Percentiles rank a stretch among this genome's conserved stretches.
phyloP scores from a whole-genome alignment of 2,888 invertebrate species.

The Carterocephalus palaemon region DNA sequence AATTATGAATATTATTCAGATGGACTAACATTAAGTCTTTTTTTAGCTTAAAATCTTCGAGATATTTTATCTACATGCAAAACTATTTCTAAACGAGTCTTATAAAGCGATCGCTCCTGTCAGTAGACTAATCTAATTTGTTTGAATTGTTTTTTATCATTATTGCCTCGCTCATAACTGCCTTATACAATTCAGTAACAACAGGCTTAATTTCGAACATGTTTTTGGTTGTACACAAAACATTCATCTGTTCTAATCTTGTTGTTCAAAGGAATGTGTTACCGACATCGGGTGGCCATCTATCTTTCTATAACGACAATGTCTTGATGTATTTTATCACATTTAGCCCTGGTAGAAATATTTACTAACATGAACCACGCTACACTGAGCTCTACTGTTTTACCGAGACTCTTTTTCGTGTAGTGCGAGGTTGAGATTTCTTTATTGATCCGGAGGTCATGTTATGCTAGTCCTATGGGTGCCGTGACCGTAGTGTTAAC shows the following conservation, averaged over 20 bases:
- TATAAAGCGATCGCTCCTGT: conserved; percentile 18
- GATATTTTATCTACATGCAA: conserved; percentile 11
- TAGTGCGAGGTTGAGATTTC: conserved; percentile 11
- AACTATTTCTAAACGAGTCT: conserved; percentile 13
- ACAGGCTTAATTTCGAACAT: conserved; percentile 41
- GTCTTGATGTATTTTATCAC: conserved; percentile 76
- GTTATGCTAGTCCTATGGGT: conserved; percentile 41
- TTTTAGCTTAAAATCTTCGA: conserved; percentile 4
- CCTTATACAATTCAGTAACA: conserved; percentile 46
- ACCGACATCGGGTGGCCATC: conserved; percentile 59
- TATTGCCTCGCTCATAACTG: conserved; percentile 17
- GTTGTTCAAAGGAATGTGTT: conserved; percentile 55
- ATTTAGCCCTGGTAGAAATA: conserved; percentile 71
- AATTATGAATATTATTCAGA: conserved; percentile 1
- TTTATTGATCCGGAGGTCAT: conserved; percentile 37
- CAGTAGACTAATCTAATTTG: conserved; percentile 20
- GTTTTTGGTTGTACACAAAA: conserved; percentile 44
- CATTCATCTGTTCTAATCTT: conserved; percentile 56
- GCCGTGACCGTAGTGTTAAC: conserved; percentile 69
- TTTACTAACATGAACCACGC: conserved; percentile 55
- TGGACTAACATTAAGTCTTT: conserved; percentile 8
- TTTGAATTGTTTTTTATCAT: conserved; percentile 17
- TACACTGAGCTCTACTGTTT: conserved; percentile 39
- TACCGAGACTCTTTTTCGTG: conserved; percentile 17
- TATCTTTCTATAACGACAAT: conserved; percentile 75